phyloP scores from a whole-genome alignment of 2,888 invertebrate species.

The Trichopria drosophilae region DNA sequence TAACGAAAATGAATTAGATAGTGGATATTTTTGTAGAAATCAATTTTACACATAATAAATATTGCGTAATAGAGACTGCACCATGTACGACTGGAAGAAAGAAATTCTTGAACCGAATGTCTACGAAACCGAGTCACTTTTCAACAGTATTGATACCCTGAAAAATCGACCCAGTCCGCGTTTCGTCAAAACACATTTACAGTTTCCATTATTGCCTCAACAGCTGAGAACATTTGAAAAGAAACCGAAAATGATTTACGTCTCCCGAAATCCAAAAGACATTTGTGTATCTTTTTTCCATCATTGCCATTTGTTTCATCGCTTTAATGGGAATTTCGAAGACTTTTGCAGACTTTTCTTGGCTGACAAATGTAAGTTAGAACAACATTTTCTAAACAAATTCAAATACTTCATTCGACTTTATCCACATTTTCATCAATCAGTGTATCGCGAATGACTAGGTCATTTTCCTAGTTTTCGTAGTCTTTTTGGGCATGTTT shows the following conservation, averaged over 20 bases:
- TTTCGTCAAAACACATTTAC: constrained; percentile 69
- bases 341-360: constrained; percentile 67
- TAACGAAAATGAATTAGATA: no score
- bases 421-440: no score
- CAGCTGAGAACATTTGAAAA: constrained; percentile 55
- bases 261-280: constrained; percentile 73
- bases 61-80: no score
- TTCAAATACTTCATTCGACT: no score
- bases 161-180: constrained; percentile 60
- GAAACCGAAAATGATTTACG: constrained; percentile 67
- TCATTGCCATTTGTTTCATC: constrained; percentile 65
- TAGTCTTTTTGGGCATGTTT: no score
- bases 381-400: no score
- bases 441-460: no score
- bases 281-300: constrained; percentile 72
- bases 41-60: no score
- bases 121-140: constrained; percentile 36
- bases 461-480: no score
- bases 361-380: constrained; percentile 64
- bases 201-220: constrained; percentile 64
- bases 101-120: no score
- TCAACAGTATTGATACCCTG: constrained; percentile 47
- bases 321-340: constrained; percentile 62
- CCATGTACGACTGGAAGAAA: no score
- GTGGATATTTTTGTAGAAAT: no score